These are phyloP conservation scores for Melanargia galathea DNA, from an alignment of 2,888 invertebrate genomes.

Conservation along the genomic window DNA sequence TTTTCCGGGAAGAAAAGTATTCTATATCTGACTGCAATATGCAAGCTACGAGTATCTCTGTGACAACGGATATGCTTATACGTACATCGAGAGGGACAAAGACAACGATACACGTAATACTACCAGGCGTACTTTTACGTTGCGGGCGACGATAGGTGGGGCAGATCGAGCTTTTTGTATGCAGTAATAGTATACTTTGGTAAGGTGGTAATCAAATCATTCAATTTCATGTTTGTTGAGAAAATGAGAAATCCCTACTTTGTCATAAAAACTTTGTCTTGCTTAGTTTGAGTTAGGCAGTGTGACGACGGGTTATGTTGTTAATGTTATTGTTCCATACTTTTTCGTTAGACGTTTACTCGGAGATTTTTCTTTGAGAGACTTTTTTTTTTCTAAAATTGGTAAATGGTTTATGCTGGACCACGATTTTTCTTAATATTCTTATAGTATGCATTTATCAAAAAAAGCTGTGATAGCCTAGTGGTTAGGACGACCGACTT, in stretches of 20 bases:
- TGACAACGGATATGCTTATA: too few species aligned
- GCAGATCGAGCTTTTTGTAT: too few species aligned
- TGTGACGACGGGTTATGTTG: conserved; percentile 10
- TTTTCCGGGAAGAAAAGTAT: too few species aligned
- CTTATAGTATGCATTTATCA: background rate
- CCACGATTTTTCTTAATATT: background rate
- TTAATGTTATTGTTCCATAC: conserved; percentile 16
- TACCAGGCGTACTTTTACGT: too few species aligned
- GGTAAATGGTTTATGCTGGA: background rate
- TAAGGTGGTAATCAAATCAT: background rate
- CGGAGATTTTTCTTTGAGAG: conserved; percentile 1
- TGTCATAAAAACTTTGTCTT: conserved; percentile 23
- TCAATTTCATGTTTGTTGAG: conserved; percentile 12
- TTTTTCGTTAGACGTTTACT: conserved; percentile 1
- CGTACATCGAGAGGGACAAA: too few species aligned
- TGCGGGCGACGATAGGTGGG: too few species aligned
- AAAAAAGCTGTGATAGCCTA: too few species aligned
- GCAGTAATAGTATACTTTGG: background rate
- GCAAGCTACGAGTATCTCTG: too few species aligned
- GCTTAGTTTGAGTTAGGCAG: conserved; percentile 15
- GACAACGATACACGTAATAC: too few species aligned
- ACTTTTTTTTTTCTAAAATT: too few species aligned
- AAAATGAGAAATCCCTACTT: conserved; percentile 10
- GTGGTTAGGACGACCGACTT: too few species aligned
- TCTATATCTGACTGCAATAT: too few species aligned